Percentiles rank a stretch among this genome's conserved stretches.
Conservation (phyloP, 2,113 vertebrate species). For the Thomomys bottae region DNA sequence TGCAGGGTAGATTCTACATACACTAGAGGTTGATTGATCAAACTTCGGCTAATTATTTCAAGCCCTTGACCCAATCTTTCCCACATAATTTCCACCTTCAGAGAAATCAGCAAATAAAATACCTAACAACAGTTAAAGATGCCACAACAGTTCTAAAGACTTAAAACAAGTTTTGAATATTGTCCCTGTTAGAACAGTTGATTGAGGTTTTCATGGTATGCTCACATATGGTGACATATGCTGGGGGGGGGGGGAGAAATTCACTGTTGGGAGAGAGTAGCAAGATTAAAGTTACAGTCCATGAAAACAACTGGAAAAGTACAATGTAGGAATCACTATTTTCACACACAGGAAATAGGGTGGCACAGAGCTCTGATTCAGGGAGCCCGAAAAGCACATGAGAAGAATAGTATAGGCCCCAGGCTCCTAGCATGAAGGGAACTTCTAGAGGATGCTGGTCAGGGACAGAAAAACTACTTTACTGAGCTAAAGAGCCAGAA, state of each 20-base stretch:
- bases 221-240: background rate
- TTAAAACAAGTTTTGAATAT: background rate
- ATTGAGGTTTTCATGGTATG: background rate
- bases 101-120: slow-evolving; percentile 8
- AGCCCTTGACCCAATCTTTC: background rate
- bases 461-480: background rate
- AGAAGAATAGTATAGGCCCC: background rate
- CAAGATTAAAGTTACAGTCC: background rate
- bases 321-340: background rate
- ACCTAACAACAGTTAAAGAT: background rate
- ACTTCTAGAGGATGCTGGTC: background rate
- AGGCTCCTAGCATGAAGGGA: background rate
- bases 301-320: background rate
- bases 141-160: background rate
- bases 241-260: too few relatives aligned
- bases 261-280: background rate
- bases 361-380: background rate
- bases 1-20: background rate
- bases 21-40: background rate
- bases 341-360: background rate
- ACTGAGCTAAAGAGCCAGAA: background rate
- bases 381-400: background rate
- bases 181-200: background rate
- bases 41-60: background rate
- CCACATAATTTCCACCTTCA: background rate